Conservation (phyloP, 2,888 invertebrate species). For the Chrysolina americana region DNA sequence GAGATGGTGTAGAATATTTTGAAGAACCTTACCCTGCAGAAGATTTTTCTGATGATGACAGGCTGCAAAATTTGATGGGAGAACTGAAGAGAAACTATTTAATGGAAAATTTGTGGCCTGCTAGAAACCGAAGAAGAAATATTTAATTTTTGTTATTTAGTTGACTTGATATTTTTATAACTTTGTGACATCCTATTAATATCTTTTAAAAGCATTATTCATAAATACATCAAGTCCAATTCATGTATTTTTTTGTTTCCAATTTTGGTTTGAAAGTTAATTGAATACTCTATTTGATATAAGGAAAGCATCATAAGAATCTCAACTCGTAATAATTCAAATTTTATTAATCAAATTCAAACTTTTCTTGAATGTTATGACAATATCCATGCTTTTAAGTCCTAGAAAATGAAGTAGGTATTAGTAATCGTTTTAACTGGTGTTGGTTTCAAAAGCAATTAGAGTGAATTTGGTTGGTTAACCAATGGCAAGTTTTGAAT, state of each 20-base stretch:
- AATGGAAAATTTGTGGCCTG: slow-evolving; percentile 6
- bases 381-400: slow-evolving; percentile 2
- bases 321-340: slow-evolving; percentile 5
- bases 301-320: neutral
- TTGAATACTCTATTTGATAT: slow-evolving; percentile 6
- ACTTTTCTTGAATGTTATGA: neutral
- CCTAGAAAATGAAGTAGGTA: slow-evolving; percentile 5
- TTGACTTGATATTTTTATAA: slow-evolving; percentile 3
- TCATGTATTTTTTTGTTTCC: slow-evolving; percentile 1
- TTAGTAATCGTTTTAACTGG: neutral
- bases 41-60: slow-evolving; percentile 9
- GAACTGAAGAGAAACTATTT: neutral
- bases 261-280: neutral
- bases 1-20: slow-evolving; percentile 3
- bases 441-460: neutral
- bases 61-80: slow-evolving; percentile 7
- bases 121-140: neutral
- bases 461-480: neutral
- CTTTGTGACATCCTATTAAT: neutral
- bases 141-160: neutral
- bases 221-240: neutral
- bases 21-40: slow-evolving; percentile 9
- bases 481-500: slow-evolving; percentile 5
- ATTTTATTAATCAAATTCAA: neutral
- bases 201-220: neutral